Conservation (phyloP, 2,888 invertebrate genomes). For the Xylocampa areola region DNA sequence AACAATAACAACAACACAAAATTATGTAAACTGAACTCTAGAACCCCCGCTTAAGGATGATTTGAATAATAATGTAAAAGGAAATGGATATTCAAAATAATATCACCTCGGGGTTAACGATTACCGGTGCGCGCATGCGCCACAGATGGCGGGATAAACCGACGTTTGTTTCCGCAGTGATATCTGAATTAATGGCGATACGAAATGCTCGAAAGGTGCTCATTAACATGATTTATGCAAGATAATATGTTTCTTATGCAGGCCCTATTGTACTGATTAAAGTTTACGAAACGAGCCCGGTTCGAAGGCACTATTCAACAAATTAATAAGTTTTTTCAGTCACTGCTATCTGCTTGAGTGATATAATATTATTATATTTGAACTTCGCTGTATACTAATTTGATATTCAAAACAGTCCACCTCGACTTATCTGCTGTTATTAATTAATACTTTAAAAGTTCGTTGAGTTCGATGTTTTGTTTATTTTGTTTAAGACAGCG, state of each 20-base stretch:
- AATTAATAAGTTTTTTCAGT: slow-evolving; percentile 59
- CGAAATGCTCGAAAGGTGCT: slow-evolving; percentile 89
- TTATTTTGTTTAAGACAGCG: slow-evolving; percentile 12
- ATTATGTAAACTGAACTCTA: slow-evolving; percentile 83
- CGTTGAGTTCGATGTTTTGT: slow-evolving; percentile 14
- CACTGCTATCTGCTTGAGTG: slow-evolving; percentile 33
- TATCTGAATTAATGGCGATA: slow-evolving; percentile 90
- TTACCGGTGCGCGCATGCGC: slow-evolving; percentile 88
- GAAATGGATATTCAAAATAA: slow-evolving; percentile 89
- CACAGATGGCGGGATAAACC: slow-evolving; percentile 89
- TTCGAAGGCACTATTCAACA: slow-evolving; percentile 52
- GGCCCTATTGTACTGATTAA: slow-evolving; percentile 80
- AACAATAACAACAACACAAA: slow-evolving; percentile 68
- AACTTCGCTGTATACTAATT: slow-evolving; percentile 6
- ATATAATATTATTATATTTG: slow-evolving; percentile 45
- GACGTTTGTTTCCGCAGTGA: slow-evolving; percentile 90
- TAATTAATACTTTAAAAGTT: slow-evolving; percentile 6
- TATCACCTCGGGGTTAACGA: slow-evolving; percentile 90
- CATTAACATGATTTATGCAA: slow-evolving; percentile 89
- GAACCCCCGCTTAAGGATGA: slow-evolving; percentile 77
- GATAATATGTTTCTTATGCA: slow-evolving; percentile 83
- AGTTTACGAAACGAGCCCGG: slow-evolving; percentile 65
- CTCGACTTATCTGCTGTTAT: slow-evolving; percentile 8
- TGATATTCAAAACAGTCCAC: slow-evolving; percentile 18
- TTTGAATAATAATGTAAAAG: slow-evolving; percentile 86